These are phyloP conservation scores for Tetanocera ferruginea DNA, from an alignment of 2,888 invertebrate genomes.

Conservation along the genomic window DNA sequence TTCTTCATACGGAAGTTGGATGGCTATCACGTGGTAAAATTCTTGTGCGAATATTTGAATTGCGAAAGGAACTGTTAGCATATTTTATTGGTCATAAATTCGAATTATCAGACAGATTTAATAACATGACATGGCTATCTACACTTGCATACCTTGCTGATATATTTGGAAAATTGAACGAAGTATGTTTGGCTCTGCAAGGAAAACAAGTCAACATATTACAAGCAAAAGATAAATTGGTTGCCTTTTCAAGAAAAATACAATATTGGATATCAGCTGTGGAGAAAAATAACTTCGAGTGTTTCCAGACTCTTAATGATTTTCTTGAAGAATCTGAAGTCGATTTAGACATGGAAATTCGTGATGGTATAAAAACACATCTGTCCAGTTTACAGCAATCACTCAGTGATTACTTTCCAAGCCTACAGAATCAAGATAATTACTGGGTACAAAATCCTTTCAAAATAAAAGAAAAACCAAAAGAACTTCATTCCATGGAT, in stretches of 20 bases:
- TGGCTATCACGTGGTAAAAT: constrained; percentile 36
- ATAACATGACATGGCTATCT: constrained; percentile 16
- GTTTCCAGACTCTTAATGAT: too few relatives aligned
- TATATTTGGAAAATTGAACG: constrained; percentile 12
- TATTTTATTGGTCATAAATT: constrained; percentile 16
- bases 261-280: too few relatives aligned
- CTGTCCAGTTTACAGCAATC: too few relatives aligned
- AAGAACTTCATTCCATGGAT: too few relatives aligned
- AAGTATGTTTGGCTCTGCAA: constrained; percentile 2
- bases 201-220: constrained; percentile 6
- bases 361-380: too few relatives aligned
- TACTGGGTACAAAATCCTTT: too few relatives aligned
- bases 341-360: too few relatives aligned
- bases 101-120: constrained; percentile 9
- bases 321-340: too few relatives aligned
- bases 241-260: constrained; percentile 18
- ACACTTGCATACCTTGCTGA: constrained; percentile 22
- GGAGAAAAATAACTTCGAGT: too few relatives aligned
- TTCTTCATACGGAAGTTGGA: constrained; percentile 31
- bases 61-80: constrained; percentile 27
- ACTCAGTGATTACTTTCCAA: too few relatives aligned
- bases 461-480: too few relatives aligned
- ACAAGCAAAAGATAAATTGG: neutral
- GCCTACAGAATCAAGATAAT: too few relatives aligned
- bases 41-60: constrained; percentile 36